Evolutionary conservation across 1,140 invertebrate genomes (phyloP), one percentile per base, ranked within the genome.

Genomic region (Microvelia longipes): DNA sequence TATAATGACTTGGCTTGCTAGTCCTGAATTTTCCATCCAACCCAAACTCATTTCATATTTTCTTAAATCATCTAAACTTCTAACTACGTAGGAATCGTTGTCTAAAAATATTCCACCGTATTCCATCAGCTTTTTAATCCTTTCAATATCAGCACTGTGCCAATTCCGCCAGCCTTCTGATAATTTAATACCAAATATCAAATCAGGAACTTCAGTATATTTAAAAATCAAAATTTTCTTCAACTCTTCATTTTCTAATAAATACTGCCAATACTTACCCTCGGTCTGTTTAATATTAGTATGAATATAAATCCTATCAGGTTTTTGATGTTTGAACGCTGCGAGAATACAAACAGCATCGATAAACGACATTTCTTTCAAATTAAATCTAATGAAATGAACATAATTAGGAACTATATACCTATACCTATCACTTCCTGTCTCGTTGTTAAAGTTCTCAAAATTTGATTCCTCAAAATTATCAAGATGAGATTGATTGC

Each of bases 11-110:
- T 76, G 66, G 28, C 25, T 14, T 5, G 15, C 62, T 5, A 64
- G 25, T 15, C 25, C 25, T 2, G 25, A 2, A 25, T 64, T 64
- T 64, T 26, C 62, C 15, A 15, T 26, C 80, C 79, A 81, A 14
- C 79, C 81, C 14, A 82, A 25, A 1, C 75, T 69, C 73, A 80
- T 78, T 74, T 81, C 80, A 71, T 77, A 81, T 64, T 72, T 73
- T 60, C 71, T 28, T 28, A 75, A 74, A 15, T 65, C 14, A 27
- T 73, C 66, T n/a, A 74, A 28, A 28, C 29, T 70, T 24, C 67
- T 63, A 15, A 75, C 68, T 26, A 74, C 2, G 35, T 71, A 73
- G 14, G 68, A 67, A 60, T 75, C 74, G 29, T 72, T 75, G 63
- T 75, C 74, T 2, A 75, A 61, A 69, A 71, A 75, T 15, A 75